Base-by-base conservation (phyloP, 2,888 invertebrate species). In the Encarsia formosa region DNA sequence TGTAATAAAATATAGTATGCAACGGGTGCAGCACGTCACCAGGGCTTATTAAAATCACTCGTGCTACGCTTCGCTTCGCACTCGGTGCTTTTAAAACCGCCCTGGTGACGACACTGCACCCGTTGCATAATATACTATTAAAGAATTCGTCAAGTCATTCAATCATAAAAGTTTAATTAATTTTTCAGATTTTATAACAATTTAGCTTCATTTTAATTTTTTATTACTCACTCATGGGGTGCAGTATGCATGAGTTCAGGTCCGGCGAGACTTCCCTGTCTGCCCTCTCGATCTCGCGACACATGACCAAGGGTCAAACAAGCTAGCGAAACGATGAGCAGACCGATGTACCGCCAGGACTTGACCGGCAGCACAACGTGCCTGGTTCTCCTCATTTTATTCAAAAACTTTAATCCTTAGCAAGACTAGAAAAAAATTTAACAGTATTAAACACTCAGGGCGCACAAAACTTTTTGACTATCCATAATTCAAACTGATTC, bases 271-370 rank as follows among this genome's bases (percentile, higher is more conserved):
- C 65, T 71, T 47, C 69, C 72, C 18, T 71, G 65, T 47, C 65
- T 65, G 41, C 71, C 71, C 59, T 69, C 71, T 18, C 70, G 65
- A 44, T 71, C 72, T 19, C 72, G 61, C 18, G 71, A 68, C 15
- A 71, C 69, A 23, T 64, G 61, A 15, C 72, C 72, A 11, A 72
- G 59, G 1, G 72, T 71, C 23, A 71, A 54, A 37, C 73, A 73
- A 15, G 70, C 69, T 4, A 73, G 60, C 11, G 72, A 73, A 15
- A 73, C 69, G 16, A 70, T 56, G 56, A 73, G 58, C 4, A 73
- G 59, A 1, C 72, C 72, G 19, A 67, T 61, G 49, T 70, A 70
- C 45, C 68, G 70, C 72, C 71, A 71, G 4, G 71, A 70, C 49
- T 61, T 62, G 5, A 72, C 71, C 6, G 71, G 71, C 52, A 71